Evolutionary conservation across 2,797 vertebrate species (phyloP), one percentile per base, ranked within the genome.

Genomic region (Gastrophryne carolinensis): DNA sequence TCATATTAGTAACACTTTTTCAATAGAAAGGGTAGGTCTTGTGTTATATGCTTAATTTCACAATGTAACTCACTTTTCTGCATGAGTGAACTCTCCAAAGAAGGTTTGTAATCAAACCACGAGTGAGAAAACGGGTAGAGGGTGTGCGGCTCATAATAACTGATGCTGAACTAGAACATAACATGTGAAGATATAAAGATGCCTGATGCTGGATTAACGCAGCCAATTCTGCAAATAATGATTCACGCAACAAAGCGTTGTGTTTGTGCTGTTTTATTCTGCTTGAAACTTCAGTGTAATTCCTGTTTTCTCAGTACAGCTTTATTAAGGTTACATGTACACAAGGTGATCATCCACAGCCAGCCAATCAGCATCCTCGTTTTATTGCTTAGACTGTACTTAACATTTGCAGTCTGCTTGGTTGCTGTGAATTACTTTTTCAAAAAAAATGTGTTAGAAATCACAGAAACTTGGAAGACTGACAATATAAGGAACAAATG

Each of bases 21-120:
- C 64, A 61, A 75, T 57, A 75, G 41, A 75, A 75, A 61, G 64
- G 63, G 64, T 75, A 58, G 61, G 8, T 41, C 54, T 61, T 68
- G 64, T 50, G 73, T 75, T 75, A 52, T 68, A 75, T 68, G 73
- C 64, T 61, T 75, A 68, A 61, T 68, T 75, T 75, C 64, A 75
- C 73, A 75, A 68, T 61, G 54, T 61, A 52, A 53, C 64, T 60
- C 62, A 67, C 63, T 58, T 75, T 58, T 75, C 72, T 75, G 73
- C 56, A 61, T 62, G 73, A 44, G 41, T 50, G 53, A 34, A 53
- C 41, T 61, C 56, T 52, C 41, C 39, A 68, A 60, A 75, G 26
- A 52, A 68, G 64, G 54, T 75, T 67, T 68, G 72, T 67, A 75
- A 68, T 75, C 44, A 61, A 75, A 68, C 64, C 26, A 66, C 52